Evolutionary conservation across 2,113 vertebrate species (phyloP), one percentile per base, ranked within the genome.

Genomic region (Pavo muticus): DNA sequence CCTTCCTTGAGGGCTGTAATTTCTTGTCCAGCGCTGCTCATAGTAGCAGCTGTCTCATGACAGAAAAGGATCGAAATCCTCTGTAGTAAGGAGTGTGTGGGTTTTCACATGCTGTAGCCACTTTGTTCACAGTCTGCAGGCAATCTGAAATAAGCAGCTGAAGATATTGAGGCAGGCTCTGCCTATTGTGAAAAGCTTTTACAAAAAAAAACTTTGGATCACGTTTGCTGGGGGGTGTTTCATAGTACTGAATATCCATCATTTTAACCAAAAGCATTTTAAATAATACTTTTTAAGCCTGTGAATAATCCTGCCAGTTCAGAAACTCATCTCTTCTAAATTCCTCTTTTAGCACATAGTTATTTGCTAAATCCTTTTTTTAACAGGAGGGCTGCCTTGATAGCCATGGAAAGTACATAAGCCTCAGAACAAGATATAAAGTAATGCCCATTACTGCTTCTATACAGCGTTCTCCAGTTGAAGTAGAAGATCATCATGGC

Each of bases 41-140:
- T 56, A 77, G 91, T 30, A 93, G 57, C 65, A 93, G 69, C 44
- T 80, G 30, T 86, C 84, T 86, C 91, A 32, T 1, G 4, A 68
- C 50, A 93, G 69, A 71, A 87, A 81, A 77, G 72, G 64, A 32
- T 6, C 37, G 25, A 68, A 92, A 72, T 56, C 30, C 57, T 90
- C 65, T 45, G 17, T 77, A 86, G 79, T 60, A 83, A 72, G 76
- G 85, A 90, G 25, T 35, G 64, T 84, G 87, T 15, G 78, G 84
- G 87, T 44, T 91, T 94, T 94, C 14, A 5, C 69, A 87, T 74
- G 71, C 84, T 91, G n/a, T 82, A 73, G 47, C 75, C 57, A n/a
- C 88, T 90, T 78, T 88, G 85, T 88, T 85, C 93, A 86, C 69
- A 81, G 88, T 60, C 65, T 91, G 79, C 88, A 90, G 85, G 65